A percentile compares a stretch with the other conserved stretches of the same genome.
Conservation (phyloP, 2,113 vertebrate species). For the Mustela lutreola region DNA sequence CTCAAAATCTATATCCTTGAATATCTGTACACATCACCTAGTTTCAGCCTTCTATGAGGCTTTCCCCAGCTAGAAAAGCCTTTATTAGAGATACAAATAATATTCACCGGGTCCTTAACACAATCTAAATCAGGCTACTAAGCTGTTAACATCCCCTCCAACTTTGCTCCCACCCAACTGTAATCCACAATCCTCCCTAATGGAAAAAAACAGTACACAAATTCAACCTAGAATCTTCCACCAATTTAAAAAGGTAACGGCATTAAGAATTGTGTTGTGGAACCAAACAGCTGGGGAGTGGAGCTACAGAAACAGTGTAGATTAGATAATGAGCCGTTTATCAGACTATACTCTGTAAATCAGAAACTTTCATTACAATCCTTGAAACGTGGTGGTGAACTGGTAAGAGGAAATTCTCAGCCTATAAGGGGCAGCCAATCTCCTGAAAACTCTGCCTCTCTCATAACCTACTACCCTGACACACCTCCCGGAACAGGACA, state of each 20-base stretch:
- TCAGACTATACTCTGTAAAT: not conserved
- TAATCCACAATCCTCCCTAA: conserved; percentile 8
- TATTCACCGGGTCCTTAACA: conserved; percentile 17
- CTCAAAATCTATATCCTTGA: conserved; percentile 1
- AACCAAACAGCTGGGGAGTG: conserved; percentile 21
- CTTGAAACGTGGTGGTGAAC: not conserved
- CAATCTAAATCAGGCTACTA: not conserved
- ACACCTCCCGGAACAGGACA: not conserved
- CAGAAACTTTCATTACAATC: conserved; percentile 28
- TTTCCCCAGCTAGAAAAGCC: not conserved
- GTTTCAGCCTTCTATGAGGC: not conserved
- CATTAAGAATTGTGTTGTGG: not conserved
- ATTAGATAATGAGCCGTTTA: not conserved
- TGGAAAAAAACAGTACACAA: conserved; percentile 11
- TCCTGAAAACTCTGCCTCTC: conserved; percentile 45
- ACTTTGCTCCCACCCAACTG: not conserved
- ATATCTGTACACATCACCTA: not conserved
- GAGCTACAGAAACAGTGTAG: not conserved
- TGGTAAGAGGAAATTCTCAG: conserved; percentile 27
- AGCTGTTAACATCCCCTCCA: conserved; percentile 13
- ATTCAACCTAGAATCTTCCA: conserved; percentile 40
- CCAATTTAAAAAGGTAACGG: not conserved
- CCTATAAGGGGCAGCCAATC: conserved; percentile 60
- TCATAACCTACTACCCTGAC: conserved; percentile 30
- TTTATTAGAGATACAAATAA: not conserved